Evolutionary conservation across 2,888 invertebrate species (phyloP), one percentile per base, ranked within the genome.

Genomic region (Macrophya annulata): DNA sequence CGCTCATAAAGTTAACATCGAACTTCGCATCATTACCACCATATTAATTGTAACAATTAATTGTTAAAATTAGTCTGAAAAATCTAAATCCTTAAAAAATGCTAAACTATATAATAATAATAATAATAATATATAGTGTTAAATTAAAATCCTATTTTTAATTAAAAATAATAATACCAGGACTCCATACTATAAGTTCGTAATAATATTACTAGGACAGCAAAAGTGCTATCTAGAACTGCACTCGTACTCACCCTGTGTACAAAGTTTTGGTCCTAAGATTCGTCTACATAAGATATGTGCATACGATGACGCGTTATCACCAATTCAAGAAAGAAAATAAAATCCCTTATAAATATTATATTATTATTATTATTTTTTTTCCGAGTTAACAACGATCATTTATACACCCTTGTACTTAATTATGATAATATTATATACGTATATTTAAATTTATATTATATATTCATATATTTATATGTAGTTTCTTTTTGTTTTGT

Each of bases 281-380:
- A 81, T 81, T 81, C 62, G 59, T 62, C 81, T 62, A 81, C 62
- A 31, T 81, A 81, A 81, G 59, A 81, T 81, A 81, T 77, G 77
- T 77, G 76, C 55, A 77, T 43, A 77, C 55, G 37, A 55, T 51
- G n/a, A 5, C 77, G 77, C 55, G 77, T 51, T 51, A 5, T 55
- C 77, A 37, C 51, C 77, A 77, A 81, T 81, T 81, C 31, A 21
- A 62, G 43, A 43, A 31, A 37, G n/a, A 51, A 10, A 45, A 48
- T 15, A 17, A 55, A 31, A 21, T 10, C 45, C 43, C 45, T 74
- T 74, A 74, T 12, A 74, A 74, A 74, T 74, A 74, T 45, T 74
- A 74, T 45, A 74, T 74, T 74, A 74, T 74, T 62, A 15, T 21
- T 62, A 15, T 21, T 21, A 3, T 62, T n/a, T 62, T 48, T 48